phyloP scores from a whole-genome alignment of 1,140 invertebrate genomes.

The Pogonognathellus flavescens region DNA sequence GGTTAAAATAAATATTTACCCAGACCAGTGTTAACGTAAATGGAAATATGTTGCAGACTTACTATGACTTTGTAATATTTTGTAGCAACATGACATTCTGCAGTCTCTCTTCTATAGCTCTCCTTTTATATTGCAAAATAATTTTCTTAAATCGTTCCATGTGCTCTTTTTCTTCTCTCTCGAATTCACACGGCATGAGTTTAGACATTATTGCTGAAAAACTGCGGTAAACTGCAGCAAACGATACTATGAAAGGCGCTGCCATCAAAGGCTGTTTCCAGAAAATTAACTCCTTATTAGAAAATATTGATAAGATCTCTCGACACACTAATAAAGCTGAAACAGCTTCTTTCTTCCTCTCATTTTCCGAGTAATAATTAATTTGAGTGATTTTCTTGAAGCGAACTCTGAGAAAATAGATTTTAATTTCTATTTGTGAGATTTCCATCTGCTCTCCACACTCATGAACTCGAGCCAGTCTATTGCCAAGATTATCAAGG shows the following conservation, averaged over 20 bases:
- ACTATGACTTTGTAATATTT: slow-evolving; percentile 26
- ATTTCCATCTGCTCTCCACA: slow-evolving; percentile 42
- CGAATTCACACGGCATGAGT: slow-evolving; percentile 5
- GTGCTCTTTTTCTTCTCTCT: slow-evolving; percentile 6
- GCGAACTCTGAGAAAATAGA: slow-evolving; percentile 9
- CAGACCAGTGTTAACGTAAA: neutral
- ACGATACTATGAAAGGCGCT: neutral
- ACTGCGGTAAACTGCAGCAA: slow-evolving; percentile 12
- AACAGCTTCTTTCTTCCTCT: slow-evolving; percentile 21
- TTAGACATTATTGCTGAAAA: slow-evolving; percentile 23
- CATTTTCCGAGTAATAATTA: slow-evolving; percentile 2
- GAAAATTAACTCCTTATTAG: slow-evolving; percentile 4
- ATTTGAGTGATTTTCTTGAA: slow-evolving; percentile 28
- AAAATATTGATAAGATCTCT: slow-evolving; percentile 9
- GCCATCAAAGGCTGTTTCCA: slow-evolving; percentile 11
- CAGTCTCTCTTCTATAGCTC: neutral
- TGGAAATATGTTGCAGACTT: neutral
- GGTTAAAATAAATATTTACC: neutral
- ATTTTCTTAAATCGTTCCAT: slow-evolving; percentile 10
- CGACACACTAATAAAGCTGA: neutral
- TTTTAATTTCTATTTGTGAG: slow-evolving; percentile 33
- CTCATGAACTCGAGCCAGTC: slow-evolving; percentile 14
- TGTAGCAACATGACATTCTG: slow-evolving; percentile 20
- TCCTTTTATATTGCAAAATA: neutral
- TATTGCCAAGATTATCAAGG: slow-evolving; percentile 1